Evolutionary conservation across 2,113 vertebrate genomes (phyloP).

Genomic region (Vireo altiloquus): DNA sequence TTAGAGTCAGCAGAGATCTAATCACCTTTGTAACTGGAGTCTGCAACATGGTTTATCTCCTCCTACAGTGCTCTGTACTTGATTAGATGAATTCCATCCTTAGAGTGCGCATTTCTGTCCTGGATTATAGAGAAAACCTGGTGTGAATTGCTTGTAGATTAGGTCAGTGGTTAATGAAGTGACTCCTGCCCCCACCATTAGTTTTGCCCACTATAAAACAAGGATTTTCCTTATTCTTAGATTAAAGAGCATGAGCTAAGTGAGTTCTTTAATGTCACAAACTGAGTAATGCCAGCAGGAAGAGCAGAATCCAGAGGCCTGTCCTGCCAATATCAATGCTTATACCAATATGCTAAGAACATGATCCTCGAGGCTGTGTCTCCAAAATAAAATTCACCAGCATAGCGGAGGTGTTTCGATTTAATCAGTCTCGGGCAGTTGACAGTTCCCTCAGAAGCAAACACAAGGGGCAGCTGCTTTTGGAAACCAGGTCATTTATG

Average conservation of each 20-base stretch:
- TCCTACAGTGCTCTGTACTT: background rate
- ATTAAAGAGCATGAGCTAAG: background rate
- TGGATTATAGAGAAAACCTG: background rate
- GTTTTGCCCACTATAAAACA: background rate
- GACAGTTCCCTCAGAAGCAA: background rate
- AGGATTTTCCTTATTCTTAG: background rate
- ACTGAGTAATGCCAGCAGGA: background rate
- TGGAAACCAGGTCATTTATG: background rate
- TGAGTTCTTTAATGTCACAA: background rate
- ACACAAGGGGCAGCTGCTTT: background rate
- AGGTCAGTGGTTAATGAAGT: background rate
- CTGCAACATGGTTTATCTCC: slow-evolving; percentile 17
- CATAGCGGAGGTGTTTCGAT: background rate
- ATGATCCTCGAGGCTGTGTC: background rate
- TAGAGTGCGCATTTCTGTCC: background rate
- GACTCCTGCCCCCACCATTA: background rate
- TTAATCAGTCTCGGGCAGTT: background rate
- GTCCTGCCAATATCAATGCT: background rate
- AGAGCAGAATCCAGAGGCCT: background rate
- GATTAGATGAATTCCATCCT: slow-evolving; percentile 1
- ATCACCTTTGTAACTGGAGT: slow-evolving; percentile 13
- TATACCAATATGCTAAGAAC: background rate
- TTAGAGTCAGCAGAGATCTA: slow-evolving; percentile 22
- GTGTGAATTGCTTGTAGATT: background rate
- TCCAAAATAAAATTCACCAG: background rate